Conservation (phyloP, 2,113 vertebrate species). For the Campylomormyrus tamandua region DNA sequence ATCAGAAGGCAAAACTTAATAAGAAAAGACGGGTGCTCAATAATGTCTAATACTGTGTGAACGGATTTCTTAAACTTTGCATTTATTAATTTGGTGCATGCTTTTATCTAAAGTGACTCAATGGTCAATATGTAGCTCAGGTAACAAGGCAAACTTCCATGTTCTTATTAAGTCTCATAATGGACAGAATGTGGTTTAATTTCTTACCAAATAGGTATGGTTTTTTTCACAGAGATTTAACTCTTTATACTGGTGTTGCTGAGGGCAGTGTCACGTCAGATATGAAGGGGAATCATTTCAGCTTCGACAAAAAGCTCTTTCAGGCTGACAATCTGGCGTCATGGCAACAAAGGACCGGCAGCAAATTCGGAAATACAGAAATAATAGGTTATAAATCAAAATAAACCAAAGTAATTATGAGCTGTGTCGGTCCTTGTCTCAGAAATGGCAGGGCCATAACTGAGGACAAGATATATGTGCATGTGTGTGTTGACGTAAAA, state of each 20-base stretch:
- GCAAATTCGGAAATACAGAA: slow-evolving; percentile 6
- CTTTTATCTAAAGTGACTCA: background rate
- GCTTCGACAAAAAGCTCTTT: background rate
- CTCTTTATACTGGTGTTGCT: background rate
- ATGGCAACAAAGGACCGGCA: background rate
- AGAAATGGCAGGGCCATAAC: background rate
- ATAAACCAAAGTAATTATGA: background rate
- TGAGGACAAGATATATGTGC: background rate
- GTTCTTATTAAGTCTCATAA: background rate
- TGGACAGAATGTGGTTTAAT: background rate
- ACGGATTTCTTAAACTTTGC: background rate
- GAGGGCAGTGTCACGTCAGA: background rate
- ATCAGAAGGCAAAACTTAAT: background rate
- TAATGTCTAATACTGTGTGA: background rate
- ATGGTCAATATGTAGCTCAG: background rate
- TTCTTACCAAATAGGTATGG: background rate
- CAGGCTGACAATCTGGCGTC: slow-evolving; percentile 11
- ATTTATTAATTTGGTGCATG: background rate
- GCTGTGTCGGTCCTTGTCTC: background rate
- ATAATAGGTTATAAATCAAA: slow-evolving; percentile 4
- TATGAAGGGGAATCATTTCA: slow-evolving; percentile 4
- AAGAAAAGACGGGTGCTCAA: background rate
- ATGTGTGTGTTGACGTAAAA: background rate
- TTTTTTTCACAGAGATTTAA: background rate
- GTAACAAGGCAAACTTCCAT: background rate